These are phyloP conservation scores for Borostomias antarcticus DNA, from an alignment of 2,797 vertebrate species.

Conservation along the genomic window DNA sequence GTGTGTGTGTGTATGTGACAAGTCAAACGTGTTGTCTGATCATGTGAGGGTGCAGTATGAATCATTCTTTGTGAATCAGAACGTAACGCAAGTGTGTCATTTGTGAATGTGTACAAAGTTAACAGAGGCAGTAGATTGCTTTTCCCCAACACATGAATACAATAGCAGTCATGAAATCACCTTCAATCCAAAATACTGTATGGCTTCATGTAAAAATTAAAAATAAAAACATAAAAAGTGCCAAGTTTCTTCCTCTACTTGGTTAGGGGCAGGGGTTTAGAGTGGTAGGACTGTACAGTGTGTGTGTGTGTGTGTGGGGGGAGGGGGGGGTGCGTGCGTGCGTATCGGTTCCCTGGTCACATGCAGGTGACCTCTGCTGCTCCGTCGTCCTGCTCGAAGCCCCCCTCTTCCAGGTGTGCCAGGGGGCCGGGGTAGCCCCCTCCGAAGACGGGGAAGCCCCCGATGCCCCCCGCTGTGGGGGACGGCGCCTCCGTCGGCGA, in stretches of 20 bases:
- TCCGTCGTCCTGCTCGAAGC: slow-evolving; percentile 92
- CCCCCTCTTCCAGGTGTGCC: slow-evolving; percentile 88
- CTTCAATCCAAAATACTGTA: slow-evolving; percentile 41
- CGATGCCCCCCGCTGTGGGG: slow-evolving; percentile 62
- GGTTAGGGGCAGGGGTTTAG: slow-evolving; percentile 18
- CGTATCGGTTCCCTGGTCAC: slow-evolving; percentile 63
- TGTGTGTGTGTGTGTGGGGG: neutral
- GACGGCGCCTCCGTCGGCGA: slow-evolving; percentile 53
- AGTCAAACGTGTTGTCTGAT: neutral
- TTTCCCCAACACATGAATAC: slow-evolving; percentile 19
- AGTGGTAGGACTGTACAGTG: slow-evolving; percentile 4
- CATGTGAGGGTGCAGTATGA: neutral
- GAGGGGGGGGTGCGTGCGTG: neutral
- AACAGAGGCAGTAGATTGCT: neutral
- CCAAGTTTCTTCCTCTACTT: slow-evolving; percentile 34
- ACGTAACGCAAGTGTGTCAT: neutral
- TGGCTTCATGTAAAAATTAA: slow-evolving; percentile 59
- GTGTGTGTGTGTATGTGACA: slow-evolving; percentile 1
- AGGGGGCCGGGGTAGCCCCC: slow-evolving; percentile 79
- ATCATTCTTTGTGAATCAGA: slow-evolving; percentile 9
- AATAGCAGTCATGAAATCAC: slow-evolving; percentile 11
- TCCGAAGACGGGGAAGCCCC: slow-evolving; percentile 81
- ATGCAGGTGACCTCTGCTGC: slow-evolving; percentile 95
- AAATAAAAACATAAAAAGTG: slow-evolving; percentile 53
- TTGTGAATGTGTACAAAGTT: slow-evolving; percentile 7